phyloP scores from a whole-genome alignment of 1,140 invertebrate genomes.

The Scaptomyza graminum region DNA sequence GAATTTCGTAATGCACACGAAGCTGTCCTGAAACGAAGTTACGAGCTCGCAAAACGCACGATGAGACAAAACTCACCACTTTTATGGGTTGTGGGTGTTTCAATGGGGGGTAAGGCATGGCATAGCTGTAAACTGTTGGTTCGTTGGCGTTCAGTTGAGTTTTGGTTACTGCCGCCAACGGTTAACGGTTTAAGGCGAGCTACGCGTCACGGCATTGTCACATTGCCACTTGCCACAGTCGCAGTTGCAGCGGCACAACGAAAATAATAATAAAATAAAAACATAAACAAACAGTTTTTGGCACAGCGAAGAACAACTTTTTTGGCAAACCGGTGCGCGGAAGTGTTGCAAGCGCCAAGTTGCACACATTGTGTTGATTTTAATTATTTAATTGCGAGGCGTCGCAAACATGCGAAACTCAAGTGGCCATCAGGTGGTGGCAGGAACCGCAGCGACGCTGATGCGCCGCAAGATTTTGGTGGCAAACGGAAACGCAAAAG shows the following conservation, averaged over 20 bases:
- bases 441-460: constrained; percentile 17
- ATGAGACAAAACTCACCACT: constrained; percentile 61
- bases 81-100: neutral
- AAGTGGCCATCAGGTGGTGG: constrained; percentile 41
- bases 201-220: constrained; percentile 40
- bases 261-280: constrained; percentile 14
- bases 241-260: neutral
- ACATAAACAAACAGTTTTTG: constrained; percentile 40
- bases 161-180: constrained; percentile 78
- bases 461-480: constrained; percentile 35
- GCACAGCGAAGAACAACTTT: neutral
- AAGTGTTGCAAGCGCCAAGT: constrained; percentile 3
- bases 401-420: constrained; percentile 11
- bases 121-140: constrained; percentile 46
- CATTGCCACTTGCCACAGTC: constrained; percentile 37
- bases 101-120: constrained; percentile 17
- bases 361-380: neutral
- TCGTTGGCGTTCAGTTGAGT: constrained; percentile 69
- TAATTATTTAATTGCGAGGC: constrained; percentile 20
- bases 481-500: constrained; percentile 35
- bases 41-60: constrained; percentile 23
- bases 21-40: constrained; percentile 9
- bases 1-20: constrained; percentile 36
- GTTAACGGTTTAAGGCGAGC: constrained; percentile 46
- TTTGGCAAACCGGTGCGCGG: neutral